phyloP scores from a whole-genome alignment of 2,797 vertebrate genomes.

The Gadopsis marmoratus region DNA sequence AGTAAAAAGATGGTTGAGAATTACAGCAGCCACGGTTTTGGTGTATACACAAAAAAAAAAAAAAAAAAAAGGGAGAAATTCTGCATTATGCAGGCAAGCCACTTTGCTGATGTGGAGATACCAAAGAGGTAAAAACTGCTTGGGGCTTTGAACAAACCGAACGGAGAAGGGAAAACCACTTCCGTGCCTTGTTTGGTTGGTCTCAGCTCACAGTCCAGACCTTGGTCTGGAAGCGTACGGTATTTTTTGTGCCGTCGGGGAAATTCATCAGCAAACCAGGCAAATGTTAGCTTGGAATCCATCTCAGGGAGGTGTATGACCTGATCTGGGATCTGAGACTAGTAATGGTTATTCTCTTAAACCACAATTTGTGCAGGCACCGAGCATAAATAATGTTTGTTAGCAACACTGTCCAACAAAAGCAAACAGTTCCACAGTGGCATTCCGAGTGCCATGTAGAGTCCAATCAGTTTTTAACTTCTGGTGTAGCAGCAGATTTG shows the following conservation, averaged over 20 bases:
- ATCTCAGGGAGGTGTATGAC: neutral
- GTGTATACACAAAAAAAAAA: conserved; percentile 18
- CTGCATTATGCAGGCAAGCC: conserved; percentile 35
- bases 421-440: conserved; percentile 1
- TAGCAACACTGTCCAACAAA: neutral
- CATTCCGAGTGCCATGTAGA: neutral
- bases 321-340: conserved; percentile 10
- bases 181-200: conserved; percentile 52
- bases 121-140: conserved; percentile 59
- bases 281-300: neutral
- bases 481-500: neutral
- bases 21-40: neutral
- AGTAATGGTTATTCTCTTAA: neutral
- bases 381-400: neutral
- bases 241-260: conserved; percentile 32
- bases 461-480: neutral
- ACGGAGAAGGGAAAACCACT: conserved; percentile 57
- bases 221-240: conserved; percentile 27
- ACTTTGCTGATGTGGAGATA: conserved; percentile 69
- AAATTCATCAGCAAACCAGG: conserved; percentile 30
- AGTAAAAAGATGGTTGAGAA: neutral
- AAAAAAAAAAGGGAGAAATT: conserved; percentile 25
- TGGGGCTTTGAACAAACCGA: conserved; percentile 61
- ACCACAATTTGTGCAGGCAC: neutral
- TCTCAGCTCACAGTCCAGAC: conserved; percentile 28